Base-by-base conservation (phyloP, 2,797 vertebrate species). In the Loriculus beryllinus region DNA sequence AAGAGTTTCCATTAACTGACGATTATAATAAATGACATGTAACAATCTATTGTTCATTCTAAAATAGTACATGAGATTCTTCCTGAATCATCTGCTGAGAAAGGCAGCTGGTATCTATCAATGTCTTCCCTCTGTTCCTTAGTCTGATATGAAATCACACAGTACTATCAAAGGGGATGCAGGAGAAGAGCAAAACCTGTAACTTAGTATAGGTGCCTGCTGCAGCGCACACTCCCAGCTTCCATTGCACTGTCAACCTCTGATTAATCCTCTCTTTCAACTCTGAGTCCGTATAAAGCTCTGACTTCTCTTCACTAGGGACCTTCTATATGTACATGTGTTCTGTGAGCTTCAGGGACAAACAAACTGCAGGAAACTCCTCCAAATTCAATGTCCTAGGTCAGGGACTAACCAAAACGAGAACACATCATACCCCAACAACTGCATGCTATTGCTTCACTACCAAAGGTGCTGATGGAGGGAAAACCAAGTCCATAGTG, bases 11-110 rank as follows among this genome's bases (percentile, higher is more conserved):
- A 96, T 93, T 94, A 93, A 74, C 86, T 72, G 88, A 88, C 95
- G 92, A 96, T 95, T 95, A 82, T 91, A 93, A 95, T 77, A 97
- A 96, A 93, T 92, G 92, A 84, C 90, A 93, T 81, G 83, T 82
- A 96, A 94, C 90, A 94, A 75, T 74, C 95, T 68, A 92, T 91
- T 95, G 84, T 95, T 96, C 91, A 79, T 94, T 92, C 91, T 81
- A 87, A 96, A 97, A 94, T 68, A 94, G 95, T 48, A 88, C 90
- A 94, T 90, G 92, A 94, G 88, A 81, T 78, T 89, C 91, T 94
- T 96, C 72, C 79, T 90, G 86, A 92, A 71, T 77, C 4, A 9
- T 65, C 79, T 91, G 79, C 86, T 42, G 62, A 95, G 93, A 92
- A 94, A 93, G 86, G 71, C 90, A 56, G 96, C 95, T 85, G 94